Conservation (phyloP, 2,888 invertebrate genomes). For the Folsomia manolachei region DNA sequence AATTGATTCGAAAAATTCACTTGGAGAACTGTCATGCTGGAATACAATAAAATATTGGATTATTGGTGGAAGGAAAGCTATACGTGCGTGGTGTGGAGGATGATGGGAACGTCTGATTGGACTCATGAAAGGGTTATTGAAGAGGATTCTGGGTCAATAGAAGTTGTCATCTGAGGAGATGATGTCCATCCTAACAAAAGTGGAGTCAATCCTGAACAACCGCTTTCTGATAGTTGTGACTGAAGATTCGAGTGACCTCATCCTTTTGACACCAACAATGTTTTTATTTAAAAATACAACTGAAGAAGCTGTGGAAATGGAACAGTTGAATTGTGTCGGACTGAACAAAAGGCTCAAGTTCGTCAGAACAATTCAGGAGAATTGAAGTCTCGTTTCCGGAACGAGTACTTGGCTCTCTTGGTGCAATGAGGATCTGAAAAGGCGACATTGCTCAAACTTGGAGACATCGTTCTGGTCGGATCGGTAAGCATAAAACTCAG, state of each 20-base stretch:
- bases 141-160: background rate
- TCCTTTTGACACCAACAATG: slow-evolving; percentile 28
- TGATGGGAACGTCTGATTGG: background rate
- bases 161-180: slow-evolving; percentile 36
- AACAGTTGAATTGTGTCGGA: background rate
- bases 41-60: background rate
- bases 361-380: background rate
- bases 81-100: background rate
- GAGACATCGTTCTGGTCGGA: slow-evolving; percentile 11
- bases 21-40: background rate
- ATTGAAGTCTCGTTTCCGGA: background rate
- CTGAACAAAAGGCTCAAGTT: background rate
- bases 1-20: background rate
- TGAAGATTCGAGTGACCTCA: slow-evolving; percentile 45
- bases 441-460: background rate
- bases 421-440: slow-evolving; percentile 2
- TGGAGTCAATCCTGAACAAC: slow-evolving; percentile 53
- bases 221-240: slow-evolving; percentile 52
- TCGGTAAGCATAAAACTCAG: background rate
- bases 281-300: slow-evolving; percentile 14
- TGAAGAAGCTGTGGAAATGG: background rate
- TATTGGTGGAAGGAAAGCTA: background rate
- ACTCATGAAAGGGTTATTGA: background rate
- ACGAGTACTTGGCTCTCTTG: slow-evolving; percentile 6
- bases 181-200: slow-evolving; percentile 51